Evolutionary conservation across 2,888 invertebrate genomes (phyloP), one percentile per base, ranked within the genome.

Genomic region (Encarsia formosa): DNA sequence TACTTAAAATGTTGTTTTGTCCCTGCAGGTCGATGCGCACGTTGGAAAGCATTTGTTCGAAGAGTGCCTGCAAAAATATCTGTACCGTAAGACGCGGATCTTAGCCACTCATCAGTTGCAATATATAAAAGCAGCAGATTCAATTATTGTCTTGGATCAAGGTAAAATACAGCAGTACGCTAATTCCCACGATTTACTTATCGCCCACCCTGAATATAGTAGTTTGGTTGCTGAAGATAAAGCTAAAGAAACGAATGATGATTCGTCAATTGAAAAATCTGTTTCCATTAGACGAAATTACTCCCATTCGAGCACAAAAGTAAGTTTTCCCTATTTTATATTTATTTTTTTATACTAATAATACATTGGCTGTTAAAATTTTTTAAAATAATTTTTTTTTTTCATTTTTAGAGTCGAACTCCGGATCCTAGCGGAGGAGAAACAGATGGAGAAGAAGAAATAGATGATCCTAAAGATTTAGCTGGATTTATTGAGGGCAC

Each of bases 31-130:
- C 0, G 91, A 91, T 68, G 79, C 86, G 0, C 83, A 84, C 58
- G 89, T 90, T 2, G 85, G 86, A 2, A 81, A 83, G 51, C 85
- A 87, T 68, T 72, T 91, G 3, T 89, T 89, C 66, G 82, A 87
- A 54, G 82, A 86, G 71, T 89, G 87, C 53, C 81, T 88, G 52
- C 75, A 73, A 31, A 74, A 73, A n/a, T 83, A 83, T 63, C 75
- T 91, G 60, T 77, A 79, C n/a, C 78, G 83, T 57, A 84, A 87
- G 67, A 86, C 87, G 1, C 76, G 86, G 18, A 81, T 91, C 39
- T 79, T 91, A 29, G 86, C 89, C 58, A 92, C 91, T 0, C 86
- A 86, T 65, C 86, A 86, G 71, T 72, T 86, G 62, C 85, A 86
- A 68, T 86, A 86, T 65, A 76, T 86, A 18, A 79, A 82, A 58